These are phyloP conservation scores for Otocyon megalotis DNA, from an alignment of 2,113 vertebrate genomes.

Conservation along the genomic window DNA sequence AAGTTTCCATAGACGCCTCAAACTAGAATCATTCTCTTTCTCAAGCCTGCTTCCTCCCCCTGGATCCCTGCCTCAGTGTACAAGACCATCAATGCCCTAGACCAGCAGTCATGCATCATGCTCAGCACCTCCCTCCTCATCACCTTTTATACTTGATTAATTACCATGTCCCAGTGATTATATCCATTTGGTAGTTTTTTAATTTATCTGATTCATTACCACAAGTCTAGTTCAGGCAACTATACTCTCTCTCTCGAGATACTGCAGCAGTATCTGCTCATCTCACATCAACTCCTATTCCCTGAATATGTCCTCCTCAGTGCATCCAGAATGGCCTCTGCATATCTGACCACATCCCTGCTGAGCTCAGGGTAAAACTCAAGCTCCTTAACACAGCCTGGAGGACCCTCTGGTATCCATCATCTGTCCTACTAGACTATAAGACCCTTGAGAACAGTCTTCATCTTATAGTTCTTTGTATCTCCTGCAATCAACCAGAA, in stretches of 20 bases:
- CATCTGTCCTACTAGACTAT: not conserved
- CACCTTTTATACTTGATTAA: not conserved
- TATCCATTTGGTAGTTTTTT: not conserved
- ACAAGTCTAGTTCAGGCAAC: not conserved
- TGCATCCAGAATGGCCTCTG: not conserved
- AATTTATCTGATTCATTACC: not conserved
- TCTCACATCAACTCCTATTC: not conserved
- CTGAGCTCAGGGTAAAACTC: not conserved
- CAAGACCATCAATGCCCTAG: too few species aligned
- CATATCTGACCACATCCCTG: not conserved
- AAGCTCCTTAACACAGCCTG: too few species aligned
- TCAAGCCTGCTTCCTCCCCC: not conserved
- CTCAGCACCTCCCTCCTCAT: not conserved
- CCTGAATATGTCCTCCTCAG: not conserved
- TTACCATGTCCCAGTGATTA: not conserved
- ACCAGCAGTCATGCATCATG: not conserved
- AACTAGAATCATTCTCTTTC: not conserved
- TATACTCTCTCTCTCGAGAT: not conserved
- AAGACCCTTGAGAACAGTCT: not conserved
- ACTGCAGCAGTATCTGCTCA: not conserved
- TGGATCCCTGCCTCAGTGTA: fast-evolving
- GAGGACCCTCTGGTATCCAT: not conserved
- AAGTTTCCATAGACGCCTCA: not conserved
- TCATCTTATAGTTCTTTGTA: not conserved
- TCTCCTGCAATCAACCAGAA: not conserved